Base-by-base conservation (phyloP, 2,888 invertebrate species). In the Cosmia pyralina region DNA sequence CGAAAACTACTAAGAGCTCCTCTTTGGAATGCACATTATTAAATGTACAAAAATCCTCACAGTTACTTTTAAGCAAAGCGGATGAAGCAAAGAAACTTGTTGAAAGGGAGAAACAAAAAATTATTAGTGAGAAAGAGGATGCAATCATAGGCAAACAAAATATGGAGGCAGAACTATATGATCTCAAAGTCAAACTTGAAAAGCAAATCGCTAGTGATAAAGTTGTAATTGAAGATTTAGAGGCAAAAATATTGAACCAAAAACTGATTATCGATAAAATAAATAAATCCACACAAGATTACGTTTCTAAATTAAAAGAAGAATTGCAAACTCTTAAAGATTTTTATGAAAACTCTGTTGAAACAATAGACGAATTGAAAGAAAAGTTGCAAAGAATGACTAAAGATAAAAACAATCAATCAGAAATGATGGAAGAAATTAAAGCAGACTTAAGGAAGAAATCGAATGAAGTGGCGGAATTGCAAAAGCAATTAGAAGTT, bases 31-130 rank as follows among this genome's bases (percentile, higher is more conserved):
- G 93, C 81, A 93, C 92, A 41, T 86, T 95, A 75, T 75, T 90
- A 3, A 93, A 92, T 85, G 91, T 94, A 10, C 93, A 94, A 86
- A 92, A 90, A 48, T 95, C 95, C 62, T 95, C 94, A 58, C 93
- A 95, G 78, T 73, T 96, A 69, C 90, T 96, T 55, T 87, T 93
- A 79, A 91, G 84, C 62, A 96, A 96, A 90, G 94, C 95, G 0
- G 94, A 95, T 72, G 95, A 95, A 88, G 95, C 95, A 10, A 94
- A 93, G 82, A 92, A 88, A 84, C 85, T 94, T 52, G 91, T 94
- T 8, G 95, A 96, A 89, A 93, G 91, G 79, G 96, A 96, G 87
- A 94, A 93, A 87, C 92, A 92, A 86, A 96, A 95, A 86, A 93
- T 94, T 69, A 76, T 91, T 1, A 87, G 82, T 79, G 96, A 96